Conservation (phyloP, 2,888 invertebrate genomes). For the Acanthacorydalis orientalis region DNA sequence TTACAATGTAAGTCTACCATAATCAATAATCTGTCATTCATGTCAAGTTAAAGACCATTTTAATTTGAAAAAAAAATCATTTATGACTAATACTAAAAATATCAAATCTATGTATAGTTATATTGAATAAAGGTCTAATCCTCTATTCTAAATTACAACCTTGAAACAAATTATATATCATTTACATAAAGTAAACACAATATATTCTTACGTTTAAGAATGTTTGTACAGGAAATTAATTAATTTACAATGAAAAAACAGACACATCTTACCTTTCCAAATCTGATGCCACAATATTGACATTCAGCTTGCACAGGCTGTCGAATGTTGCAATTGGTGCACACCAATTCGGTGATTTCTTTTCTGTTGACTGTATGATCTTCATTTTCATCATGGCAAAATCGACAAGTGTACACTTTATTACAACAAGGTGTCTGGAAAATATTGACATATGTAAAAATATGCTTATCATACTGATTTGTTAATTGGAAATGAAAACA, state of each 20-base stretch:
- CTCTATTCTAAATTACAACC: too few species aligned
- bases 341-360: conserved; percentile 66
- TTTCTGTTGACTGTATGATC: conserved; percentile 71
- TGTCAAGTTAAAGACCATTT: too few species aligned
- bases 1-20: too few species aligned
- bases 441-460: not conserved
- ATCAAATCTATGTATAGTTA: too few species aligned
- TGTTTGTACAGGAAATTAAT: not conserved
- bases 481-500: not conserved
- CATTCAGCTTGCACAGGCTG: conserved; percentile 70
- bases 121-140: too few species aligned
- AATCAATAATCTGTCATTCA: too few species aligned
- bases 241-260: not conserved
- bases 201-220: not conserved
- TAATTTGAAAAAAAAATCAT: too few species aligned
- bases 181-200: too few species aligned
- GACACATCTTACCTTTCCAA: conserved; percentile 48
- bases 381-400: conserved; percentile 80
- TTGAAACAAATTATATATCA: too few species aligned
- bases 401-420: conserved; percentile 74
- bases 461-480: not conserved
- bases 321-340: conserved; percentile 61
- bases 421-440: conserved; percentile 77
- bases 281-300: conserved; percentile 56
- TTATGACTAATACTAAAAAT: too few species aligned